Evolutionary conservation across 2,888 invertebrate genomes (phyloP).

Genomic region (Philonicus albiceps): DNA sequence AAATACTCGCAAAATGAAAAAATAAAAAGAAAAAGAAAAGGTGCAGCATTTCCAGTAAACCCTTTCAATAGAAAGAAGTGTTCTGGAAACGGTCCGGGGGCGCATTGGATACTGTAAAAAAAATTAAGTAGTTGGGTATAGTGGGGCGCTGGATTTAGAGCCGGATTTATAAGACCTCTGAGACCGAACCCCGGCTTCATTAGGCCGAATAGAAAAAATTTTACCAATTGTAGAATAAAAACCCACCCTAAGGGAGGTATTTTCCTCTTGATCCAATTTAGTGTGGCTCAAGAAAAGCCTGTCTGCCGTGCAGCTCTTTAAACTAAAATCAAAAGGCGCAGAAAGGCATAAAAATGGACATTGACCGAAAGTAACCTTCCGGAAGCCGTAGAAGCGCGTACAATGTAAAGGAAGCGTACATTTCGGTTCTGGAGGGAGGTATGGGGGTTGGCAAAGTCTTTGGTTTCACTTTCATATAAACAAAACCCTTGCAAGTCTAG

Average conservation of each 20-base stretch:
- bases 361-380: slow-evolving; percentile 40
- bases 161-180: background rate
- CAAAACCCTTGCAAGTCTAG: slow-evolving; percentile 21
- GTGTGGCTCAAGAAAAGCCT: slow-evolving; percentile 7
- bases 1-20: background rate
- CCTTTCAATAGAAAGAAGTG: background rate
- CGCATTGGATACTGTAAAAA: background rate
- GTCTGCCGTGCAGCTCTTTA: background rate
- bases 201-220: background rate
- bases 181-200: background rate
- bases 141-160: background rate
- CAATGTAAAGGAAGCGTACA: background rate
- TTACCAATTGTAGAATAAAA: background rate
- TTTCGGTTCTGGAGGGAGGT: background rate
- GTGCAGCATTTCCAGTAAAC: background rate
- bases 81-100: background rate
- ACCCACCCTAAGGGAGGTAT: background rate
- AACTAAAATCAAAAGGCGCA: background rate
- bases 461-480: slow-evolving; percentile 39
- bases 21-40: background rate
- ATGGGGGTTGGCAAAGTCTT: slow-evolving; percentile 2
- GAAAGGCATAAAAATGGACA: slow-evolving; percentile 25
- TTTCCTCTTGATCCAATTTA: slow-evolving; percentile 23
- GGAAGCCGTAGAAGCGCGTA: slow-evolving; percentile 22
- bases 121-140: background rate